Evolutionary conservation across 2,113 vertebrate genomes (phyloP).

Genomic region (Garra rufa): DNA sequence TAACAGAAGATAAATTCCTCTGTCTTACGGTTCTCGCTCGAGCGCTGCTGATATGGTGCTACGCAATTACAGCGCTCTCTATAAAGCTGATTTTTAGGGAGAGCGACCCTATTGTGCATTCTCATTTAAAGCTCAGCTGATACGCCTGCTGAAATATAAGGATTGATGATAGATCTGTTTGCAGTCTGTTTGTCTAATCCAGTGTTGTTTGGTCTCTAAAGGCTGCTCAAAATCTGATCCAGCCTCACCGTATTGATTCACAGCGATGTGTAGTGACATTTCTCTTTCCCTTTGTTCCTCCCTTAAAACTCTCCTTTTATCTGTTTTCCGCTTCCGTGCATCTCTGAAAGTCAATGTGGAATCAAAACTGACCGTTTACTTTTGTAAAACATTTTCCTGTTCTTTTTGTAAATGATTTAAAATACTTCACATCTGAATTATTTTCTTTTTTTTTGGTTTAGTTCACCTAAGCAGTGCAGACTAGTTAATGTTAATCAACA

Average conservation of each 20-base stretch:
- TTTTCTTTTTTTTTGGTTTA: background rate
- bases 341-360: background rate
- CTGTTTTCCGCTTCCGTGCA: background rate
- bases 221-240: conserved; percentile 27
- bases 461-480: background rate
- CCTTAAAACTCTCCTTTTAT: background rate
- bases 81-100: conserved; percentile 30
- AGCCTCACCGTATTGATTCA: conserved; percentile 26
- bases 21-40: background rate
- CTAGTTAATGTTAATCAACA: background rate
- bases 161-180: conserved; percentile 47
- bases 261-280: background rate
- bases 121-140: conserved; percentile 29
- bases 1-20: conserved; percentile 46
- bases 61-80: conserved; percentile 33
- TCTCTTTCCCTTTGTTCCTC: conserved; percentile 19
- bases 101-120: conserved; percentile 13
- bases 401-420: background rate
- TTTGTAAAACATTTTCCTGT: too few species aligned
- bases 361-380: background rate
- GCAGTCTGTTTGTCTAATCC: conserved; percentile 26
- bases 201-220: conserved; percentile 36
- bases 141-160: conserved; percentile 7
- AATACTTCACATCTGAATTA: background rate
- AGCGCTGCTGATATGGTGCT: conserved; percentile 16